phyloP scores from a whole-genome alignment of 1,140 invertebrate species.

The Zaprionus inermis region DNA sequence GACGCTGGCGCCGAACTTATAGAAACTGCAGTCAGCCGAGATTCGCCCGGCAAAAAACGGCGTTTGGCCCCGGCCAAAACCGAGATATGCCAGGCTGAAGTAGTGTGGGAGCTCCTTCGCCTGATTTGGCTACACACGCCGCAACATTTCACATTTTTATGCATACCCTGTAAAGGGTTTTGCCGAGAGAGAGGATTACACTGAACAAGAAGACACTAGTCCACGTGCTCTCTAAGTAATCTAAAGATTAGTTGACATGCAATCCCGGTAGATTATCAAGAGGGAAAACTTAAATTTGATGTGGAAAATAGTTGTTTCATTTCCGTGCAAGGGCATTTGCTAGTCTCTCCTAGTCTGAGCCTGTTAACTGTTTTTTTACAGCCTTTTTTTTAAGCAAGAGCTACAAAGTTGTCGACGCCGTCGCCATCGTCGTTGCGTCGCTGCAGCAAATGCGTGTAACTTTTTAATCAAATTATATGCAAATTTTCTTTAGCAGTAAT shows the following conservation, averaged over 20 bases:
- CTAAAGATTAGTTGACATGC: background rate
- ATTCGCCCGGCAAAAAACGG: slow-evolving; percentile 23
- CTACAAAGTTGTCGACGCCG: slow-evolving; percentile 69
- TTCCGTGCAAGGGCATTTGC: background rate
- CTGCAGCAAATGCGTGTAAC: slow-evolving; percentile 76
- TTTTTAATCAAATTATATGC: slow-evolving; percentile 84
- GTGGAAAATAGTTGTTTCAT: background rate
- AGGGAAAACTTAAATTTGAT: background rate
- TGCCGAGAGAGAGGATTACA: too few relatives aligned
- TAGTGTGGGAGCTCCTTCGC: background rate
- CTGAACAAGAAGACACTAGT: too few relatives aligned
- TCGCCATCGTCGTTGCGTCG: slow-evolving; percentile 45
- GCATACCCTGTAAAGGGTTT: slow-evolving; percentile 5
- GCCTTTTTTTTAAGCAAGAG: slow-evolving; percentile 26
- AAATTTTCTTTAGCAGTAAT: slow-evolving; percentile 82
- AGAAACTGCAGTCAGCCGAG: slow-evolving; percentile 46
- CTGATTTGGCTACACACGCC: slow-evolving; percentile 10
- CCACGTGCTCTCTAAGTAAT: background rate
- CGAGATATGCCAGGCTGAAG: background rate
- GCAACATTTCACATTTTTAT: slow-evolving; percentile 37
- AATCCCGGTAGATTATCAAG: background rate
- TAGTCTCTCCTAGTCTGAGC: background rate
- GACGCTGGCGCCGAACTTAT: slow-evolving; percentile 13
- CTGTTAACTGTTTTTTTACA: slow-evolving; percentile 47
- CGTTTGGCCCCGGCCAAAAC: background rate